Evolutionary conservation across 1,140 invertebrate species (phyloP).

Genomic region (Drosophila ercepeae): DNA sequence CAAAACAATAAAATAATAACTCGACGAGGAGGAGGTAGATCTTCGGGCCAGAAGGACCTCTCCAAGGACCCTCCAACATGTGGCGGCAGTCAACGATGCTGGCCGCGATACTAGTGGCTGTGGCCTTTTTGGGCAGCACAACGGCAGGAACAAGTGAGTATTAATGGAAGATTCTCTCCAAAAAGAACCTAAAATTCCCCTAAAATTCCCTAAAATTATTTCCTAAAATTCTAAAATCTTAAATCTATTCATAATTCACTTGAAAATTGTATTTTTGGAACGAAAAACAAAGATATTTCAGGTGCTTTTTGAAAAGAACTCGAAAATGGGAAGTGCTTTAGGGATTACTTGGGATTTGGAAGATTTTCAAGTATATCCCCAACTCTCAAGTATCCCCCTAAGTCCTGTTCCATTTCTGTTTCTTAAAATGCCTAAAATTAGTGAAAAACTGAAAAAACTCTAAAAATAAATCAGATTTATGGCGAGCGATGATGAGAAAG

Average conservation of each 20-base stretch:
- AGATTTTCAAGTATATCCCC: neutral
- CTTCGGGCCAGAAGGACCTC: conserved; percentile 14
- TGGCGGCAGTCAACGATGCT: conserved; percentile 79
- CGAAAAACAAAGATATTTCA: neutral
- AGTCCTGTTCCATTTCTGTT: neutral
- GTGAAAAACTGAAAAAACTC: conserved; percentile 15
- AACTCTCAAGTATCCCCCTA: conserved; percentile 1
- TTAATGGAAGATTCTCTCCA: no score
- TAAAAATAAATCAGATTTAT: conserved; percentile 32
- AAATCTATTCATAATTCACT: conserved; percentile 10
- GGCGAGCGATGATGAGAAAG: neutral
- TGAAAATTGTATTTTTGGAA: conserved; percentile 1
- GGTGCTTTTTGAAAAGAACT: conserved; percentile 3
- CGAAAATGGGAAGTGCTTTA: neutral
- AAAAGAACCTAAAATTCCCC: no score
- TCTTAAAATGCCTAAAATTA: conserved; percentile 25
- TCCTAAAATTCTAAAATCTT: no score
- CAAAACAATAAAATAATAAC: conserved; percentile 34
- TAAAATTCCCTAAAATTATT: no score
- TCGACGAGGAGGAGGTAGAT: conserved; percentile 4
- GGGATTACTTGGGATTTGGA: conserved; percentile 28
- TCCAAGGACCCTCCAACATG: conserved; percentile 47
- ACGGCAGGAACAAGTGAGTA: conserved; percentile 66
- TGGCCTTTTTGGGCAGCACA: conserved; percentile 65
- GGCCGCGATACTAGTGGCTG: conserved; percentile 77